Conservation (phyloP, 2,888 invertebrate species). For the Agriopis marginaria region DNA sequence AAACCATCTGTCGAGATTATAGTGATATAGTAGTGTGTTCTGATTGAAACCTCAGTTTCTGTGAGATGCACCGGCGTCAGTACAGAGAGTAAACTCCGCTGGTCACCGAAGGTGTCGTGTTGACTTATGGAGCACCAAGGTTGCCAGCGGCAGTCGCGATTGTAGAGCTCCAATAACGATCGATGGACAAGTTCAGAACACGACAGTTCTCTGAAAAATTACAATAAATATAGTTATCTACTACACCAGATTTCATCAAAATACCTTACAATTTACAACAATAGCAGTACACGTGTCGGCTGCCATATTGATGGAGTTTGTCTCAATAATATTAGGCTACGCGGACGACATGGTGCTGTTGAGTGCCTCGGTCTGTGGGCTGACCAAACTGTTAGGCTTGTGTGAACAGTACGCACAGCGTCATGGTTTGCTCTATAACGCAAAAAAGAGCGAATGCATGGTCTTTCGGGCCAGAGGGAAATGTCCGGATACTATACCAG, state of each 20-base stretch:
- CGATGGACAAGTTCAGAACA: constrained; percentile 77
- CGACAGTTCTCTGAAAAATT: constrained; percentile 63
- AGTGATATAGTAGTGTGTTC: background rate
- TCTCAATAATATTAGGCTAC: no score
- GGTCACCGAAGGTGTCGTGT: constrained; percentile 75
- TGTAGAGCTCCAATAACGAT: constrained; percentile 65
- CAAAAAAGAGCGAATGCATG: no score
- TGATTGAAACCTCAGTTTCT: constrained; percentile 68
- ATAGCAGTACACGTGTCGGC: no score
- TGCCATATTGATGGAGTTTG: no score
- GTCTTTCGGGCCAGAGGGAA: no score
- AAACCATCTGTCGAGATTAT: background rate
- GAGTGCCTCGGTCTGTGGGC: no score
- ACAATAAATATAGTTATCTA: background rate
- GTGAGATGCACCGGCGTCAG: constrained; percentile 71
- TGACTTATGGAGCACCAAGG: constrained; percentile 76
- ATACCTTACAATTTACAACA: background rate
- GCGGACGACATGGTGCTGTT: no score
- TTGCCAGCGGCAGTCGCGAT: constrained; percentile 65
- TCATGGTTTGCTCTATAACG: no score
- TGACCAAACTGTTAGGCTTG: no score
- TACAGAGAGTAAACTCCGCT: constrained; percentile 68
- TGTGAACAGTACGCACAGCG: no score
- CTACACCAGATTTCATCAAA: background rate
- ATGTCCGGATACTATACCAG: no score